Conservation (phyloP, 2,888 invertebrate genomes). For the Pycnomerus fuliginosus region DNA sequence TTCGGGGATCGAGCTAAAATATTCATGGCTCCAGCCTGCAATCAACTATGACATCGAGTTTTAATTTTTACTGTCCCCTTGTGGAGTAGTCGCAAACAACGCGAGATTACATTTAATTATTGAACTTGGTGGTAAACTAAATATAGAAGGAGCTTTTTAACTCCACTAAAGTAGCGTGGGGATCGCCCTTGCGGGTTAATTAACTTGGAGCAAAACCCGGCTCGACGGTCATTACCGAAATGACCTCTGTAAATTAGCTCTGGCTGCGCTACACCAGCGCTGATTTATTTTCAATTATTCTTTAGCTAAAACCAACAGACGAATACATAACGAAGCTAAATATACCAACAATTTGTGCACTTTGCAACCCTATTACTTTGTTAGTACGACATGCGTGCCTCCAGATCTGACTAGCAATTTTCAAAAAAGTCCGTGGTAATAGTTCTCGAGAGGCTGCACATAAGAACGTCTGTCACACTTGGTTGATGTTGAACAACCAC, state of each 20-base stretch:
- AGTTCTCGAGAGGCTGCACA: conserved; percentile 11
- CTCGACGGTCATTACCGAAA: conserved; percentile 43
- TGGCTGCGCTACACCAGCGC: conserved; percentile 29
- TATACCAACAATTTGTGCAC: not conserved
- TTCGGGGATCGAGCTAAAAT: conserved; percentile 8
- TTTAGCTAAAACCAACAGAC: conserved; percentile 16
- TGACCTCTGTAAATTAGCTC: conserved; percentile 43
- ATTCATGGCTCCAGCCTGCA: conserved; percentile 8
- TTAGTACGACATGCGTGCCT: conserved; percentile 7
- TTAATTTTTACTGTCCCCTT: conserved; percentile 10
- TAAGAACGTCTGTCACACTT: conserved; percentile 11
- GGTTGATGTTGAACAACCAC: no score
- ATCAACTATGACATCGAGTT: conserved; percentile 3
- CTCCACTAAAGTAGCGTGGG: conserved; percentile 8
- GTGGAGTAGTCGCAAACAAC: conserved; percentile 6
- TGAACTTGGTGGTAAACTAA: conserved; percentile 9
- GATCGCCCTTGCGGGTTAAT: conserved; percentile 37
- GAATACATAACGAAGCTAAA: not conserved
- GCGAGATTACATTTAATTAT: conserved; percentile 11
- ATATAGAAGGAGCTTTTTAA: conserved; percentile 14
- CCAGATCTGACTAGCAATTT: conserved; percentile 1
- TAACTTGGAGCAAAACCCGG: conserved; percentile 37
- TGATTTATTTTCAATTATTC: conserved; percentile 43
- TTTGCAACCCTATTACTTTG: not conserved
- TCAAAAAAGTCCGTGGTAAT: conserved; percentile 12